phyloP scores from a whole-genome alignment of 2,888 invertebrate species.

The Heliconius ethilla region DNA sequence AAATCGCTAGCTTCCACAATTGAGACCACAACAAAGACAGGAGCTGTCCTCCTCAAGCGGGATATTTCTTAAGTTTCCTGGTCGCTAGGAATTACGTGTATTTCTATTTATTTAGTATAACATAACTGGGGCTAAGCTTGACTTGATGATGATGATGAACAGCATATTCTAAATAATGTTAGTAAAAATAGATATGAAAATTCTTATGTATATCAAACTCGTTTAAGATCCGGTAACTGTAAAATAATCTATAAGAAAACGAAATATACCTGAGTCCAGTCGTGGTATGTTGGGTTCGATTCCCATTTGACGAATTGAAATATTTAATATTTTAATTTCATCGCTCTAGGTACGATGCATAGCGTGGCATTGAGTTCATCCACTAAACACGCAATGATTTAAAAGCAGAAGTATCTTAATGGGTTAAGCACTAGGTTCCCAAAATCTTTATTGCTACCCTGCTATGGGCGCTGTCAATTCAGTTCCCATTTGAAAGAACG shows the following conservation, averaged over 20 bases:
- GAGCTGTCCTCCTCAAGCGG: slow-evolving; percentile 66
- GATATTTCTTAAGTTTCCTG: slow-evolving; percentile 65
- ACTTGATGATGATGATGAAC: slow-evolving; percentile 32
- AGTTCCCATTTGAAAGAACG: too few relatives aligned
- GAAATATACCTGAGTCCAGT: too few relatives aligned
- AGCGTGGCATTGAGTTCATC: too few relatives aligned
- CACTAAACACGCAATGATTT: too few relatives aligned
- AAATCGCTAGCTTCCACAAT: not conserved
- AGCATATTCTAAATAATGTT: slow-evolving; percentile 32
- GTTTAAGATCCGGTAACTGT: not conserved
- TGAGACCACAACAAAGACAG: slow-evolving; percentile 51
- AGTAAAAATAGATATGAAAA: not conserved
- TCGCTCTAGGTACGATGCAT: too few relatives aligned
- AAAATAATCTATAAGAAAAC: not conserved
- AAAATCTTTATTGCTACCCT: too few relatives aligned
- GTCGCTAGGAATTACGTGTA: slow-evolving; percentile 64
- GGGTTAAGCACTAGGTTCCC: too few relatives aligned
- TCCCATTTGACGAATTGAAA: too few relatives aligned
- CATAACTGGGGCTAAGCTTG: slow-evolving; percentile 55
- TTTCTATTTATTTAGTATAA: slow-evolving; percentile 54
- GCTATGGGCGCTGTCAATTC: too few relatives aligned
- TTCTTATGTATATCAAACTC: not conserved
- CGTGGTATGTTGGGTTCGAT: too few relatives aligned
- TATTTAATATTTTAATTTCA: too few relatives aligned
- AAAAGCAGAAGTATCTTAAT: too few relatives aligned